Evolutionary conservation across 2,888 invertebrate species (phyloP).

Genomic region (Drosophila infuscata): DNA sequence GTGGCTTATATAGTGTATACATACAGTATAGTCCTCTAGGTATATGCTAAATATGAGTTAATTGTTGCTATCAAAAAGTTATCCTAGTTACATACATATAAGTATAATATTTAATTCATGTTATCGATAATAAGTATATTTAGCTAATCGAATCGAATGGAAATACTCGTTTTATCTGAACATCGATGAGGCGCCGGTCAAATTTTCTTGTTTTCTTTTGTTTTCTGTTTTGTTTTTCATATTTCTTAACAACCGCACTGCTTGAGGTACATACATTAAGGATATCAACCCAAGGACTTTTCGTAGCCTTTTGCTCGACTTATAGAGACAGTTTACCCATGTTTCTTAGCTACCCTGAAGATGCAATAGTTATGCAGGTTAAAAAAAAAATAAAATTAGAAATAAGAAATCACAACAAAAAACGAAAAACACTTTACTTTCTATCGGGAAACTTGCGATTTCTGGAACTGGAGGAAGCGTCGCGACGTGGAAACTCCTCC

Average conservation of each 20-base stretch:
- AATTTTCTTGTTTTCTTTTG: neutral
- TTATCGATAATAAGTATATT: constrained; percentile 48
- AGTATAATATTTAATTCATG: constrained; percentile 24
- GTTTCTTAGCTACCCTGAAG: constrained; percentile 53
- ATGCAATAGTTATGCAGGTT: constrained; percentile 35
- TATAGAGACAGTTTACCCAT: constrained; percentile 25
- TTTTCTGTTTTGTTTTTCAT: constrained; percentile 3
- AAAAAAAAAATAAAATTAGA: constrained; percentile 6
- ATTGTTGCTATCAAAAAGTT: constrained; percentile 60
- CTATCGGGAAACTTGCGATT: constrained; percentile 82
- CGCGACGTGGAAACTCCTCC: constrained; percentile 83
- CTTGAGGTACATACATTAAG: constrained; percentile 77
- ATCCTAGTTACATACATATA: constrained; percentile 40
- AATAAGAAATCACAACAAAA: neutral
- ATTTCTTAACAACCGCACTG: constrained; percentile 70
- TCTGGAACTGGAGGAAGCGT: constrained; percentile 77
- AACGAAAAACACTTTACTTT: constrained; percentile 50
- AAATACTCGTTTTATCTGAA: constrained; percentile 34
- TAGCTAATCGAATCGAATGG: constrained; percentile 63
- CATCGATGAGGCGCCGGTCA: constrained; percentile 14
- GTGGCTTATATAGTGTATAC: constrained; percentile 7
- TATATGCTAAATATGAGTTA: constrained; percentile 33
- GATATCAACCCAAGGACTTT: constrained; percentile 59
- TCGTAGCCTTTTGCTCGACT: constrained; percentile 38
- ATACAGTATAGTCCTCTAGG: constrained; percentile 17